Conservation (phyloP, 2,113 vertebrate species). For the Gobiocypris rarus region DNA sequence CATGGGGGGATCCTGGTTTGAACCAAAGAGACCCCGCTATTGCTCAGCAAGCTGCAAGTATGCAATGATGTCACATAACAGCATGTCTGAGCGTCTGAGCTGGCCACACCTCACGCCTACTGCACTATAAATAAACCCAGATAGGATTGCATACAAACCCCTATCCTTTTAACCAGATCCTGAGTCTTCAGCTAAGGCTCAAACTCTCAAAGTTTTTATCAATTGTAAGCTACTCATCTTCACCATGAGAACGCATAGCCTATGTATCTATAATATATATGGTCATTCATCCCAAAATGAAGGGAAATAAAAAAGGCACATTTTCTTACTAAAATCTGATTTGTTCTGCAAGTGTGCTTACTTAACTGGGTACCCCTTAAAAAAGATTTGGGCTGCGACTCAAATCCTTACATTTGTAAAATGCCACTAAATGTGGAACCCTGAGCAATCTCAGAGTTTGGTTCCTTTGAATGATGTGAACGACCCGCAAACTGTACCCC, state of each 20-base stretch:
- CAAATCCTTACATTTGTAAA: not conserved
- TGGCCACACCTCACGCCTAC: constrained; percentile 49
- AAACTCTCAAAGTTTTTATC: constrained; percentile 48
- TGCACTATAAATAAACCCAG: constrained; percentile 61
- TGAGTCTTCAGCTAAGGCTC: constrained; percentile 10
- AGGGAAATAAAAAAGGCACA: not conserved
- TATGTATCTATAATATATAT: not conserved
- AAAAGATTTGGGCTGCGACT: not conserved
- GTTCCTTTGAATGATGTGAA: too few relatives aligned
- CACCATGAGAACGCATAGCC: not conserved
- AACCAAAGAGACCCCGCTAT: constrained; percentile 5
- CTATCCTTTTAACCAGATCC: constrained; percentile 26
- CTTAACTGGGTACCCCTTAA: not conserved
- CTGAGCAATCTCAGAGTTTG: not conserved
- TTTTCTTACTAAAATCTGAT: not conserved
- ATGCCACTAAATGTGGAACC: not conserved
- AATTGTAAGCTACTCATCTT: constrained; percentile 44
- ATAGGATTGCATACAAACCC: constrained; percentile 57
- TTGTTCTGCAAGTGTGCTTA: not conserved
- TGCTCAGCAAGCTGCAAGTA: constrained; percentile 47
- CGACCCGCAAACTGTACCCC: too few relatives aligned
- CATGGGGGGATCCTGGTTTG: not conserved
- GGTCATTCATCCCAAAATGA: not conserved
- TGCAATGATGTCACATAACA: constrained; percentile 57
- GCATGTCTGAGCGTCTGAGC: constrained; percentile 51